Evolutionary conservation across 2,888 invertebrate species (phyloP), one percentile per base, ranked within the genome.

Genomic region (Rhodophaea formosa): DNA sequence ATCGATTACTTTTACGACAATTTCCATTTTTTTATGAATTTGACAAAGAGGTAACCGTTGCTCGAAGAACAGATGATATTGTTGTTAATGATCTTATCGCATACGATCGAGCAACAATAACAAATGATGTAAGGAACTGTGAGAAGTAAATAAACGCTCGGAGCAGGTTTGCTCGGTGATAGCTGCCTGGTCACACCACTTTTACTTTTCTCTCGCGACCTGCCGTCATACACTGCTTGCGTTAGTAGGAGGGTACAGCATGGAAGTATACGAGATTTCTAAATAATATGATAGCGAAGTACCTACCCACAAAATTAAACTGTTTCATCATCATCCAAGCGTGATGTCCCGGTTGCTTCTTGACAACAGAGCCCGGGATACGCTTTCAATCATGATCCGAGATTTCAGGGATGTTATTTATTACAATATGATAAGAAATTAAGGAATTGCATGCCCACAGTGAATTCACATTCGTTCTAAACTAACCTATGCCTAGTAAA

Each of bases 121-220:
- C 12, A 51, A 51, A 51, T 51, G 69, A 76, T 70, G 72, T 75
- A 76, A 79, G 69, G 64, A 68, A 68, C 64, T 59, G 56, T 35
- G 35, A 35, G 35, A 51, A 51, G 51, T 51, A 51, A 51, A 51
- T 39, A 51, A 17, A 49, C 49, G 49, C 30, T 10, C 8, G 17
- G 51, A 68, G 66, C 70, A 61, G 67, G 70, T 70, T 69, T 62
- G 67, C 74, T 71, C 66, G 74, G 74, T 72, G 70, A 67, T 75
- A 74, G 76, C 80, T 77, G 80, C 66, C 74, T 75, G 70, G 70
- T 74, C 70, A 67, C 71, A 74, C 76, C 78, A 88, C 89, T 89
- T 89, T 89, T 89, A 90, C 89, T 89, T 89, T 89, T 84, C 84
- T 84, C 82, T 77, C 69, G 70, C 62, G 75, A 74, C 72, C 68